Conservation (phyloP, 2,888 invertebrate genomes). For the Idaea biselata region DNA sequence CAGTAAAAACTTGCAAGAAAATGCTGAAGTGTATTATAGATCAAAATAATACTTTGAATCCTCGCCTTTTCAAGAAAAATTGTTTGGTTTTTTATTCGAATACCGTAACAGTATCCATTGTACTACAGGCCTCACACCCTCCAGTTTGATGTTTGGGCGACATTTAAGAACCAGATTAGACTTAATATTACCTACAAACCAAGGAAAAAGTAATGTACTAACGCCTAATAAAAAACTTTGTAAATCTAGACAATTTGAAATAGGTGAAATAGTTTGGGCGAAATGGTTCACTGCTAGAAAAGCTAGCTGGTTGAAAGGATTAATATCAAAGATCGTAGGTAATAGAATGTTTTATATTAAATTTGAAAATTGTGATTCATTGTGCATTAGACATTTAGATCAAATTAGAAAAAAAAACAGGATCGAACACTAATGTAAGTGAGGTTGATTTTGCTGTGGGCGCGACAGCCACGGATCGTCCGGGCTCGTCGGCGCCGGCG, state of each 20-base stretch:
- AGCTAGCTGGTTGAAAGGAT: background rate
- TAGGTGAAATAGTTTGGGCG: constrained; percentile 5
- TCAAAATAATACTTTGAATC: background rate
- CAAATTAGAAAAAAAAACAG: background rate
- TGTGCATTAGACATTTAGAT: constrained; percentile 3
- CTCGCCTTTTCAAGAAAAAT: background rate
- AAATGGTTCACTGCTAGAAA: background rate
- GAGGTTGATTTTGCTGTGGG: too few species aligned
- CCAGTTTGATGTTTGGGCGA: constrained; percentile 28
- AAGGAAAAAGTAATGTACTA: background rate
- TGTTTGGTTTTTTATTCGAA: constrained; percentile 24
- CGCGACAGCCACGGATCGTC: too few species aligned
- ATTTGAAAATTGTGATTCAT: background rate
- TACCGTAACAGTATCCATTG: constrained; percentile 29
- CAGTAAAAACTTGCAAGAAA: constrained; percentile 25
- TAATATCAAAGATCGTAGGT: background rate
- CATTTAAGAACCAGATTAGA: constrained; percentile 24
- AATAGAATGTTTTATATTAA: constrained; percentile 6
- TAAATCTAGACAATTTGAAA: background rate
- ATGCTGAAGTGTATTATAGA: constrained; percentile 22
- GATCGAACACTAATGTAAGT: too few species aligned
- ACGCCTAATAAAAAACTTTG: background rate
- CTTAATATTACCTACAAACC: constrained; percentile 9
- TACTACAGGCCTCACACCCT: constrained; percentile 26
- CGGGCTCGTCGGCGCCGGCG: too few species aligned